These are phyloP conservation scores for Drosophila serrata DNA, from an alignment of 1,140 invertebrate genomes.

Conservation along the genomic window DNA sequence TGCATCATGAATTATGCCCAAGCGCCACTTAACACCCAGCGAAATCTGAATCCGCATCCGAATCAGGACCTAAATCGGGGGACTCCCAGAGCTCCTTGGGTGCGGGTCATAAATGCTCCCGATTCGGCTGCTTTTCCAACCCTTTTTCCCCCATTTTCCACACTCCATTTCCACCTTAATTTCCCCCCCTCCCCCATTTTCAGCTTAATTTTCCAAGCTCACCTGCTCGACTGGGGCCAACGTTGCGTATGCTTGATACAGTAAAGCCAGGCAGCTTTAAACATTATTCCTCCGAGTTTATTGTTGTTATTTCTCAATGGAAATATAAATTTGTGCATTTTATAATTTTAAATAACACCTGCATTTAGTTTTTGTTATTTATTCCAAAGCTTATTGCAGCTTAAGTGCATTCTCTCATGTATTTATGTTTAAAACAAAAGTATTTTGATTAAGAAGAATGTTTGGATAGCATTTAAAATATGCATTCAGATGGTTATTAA, in stretches of 20 bases:
- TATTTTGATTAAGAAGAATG: not conserved
- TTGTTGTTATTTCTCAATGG: not conserved
- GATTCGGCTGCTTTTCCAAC: not conserved
- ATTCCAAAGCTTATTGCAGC: not conserved
- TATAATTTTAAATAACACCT: not conserved
- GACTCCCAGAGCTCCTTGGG: conserved; percentile 11
- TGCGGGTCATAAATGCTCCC: conserved; percentile 62
- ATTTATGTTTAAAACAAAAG: not conserved
- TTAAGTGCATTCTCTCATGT: not conserved
- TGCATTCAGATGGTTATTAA: not conserved
- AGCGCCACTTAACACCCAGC: conserved; percentile 45
- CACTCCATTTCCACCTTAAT: not conserved
- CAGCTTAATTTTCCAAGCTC: conserved; percentile 16
- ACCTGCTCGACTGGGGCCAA: conserved; percentile 25
- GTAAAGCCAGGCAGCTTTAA: not conserved
- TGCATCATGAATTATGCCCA: conserved; percentile 54
- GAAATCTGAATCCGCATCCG: conserved; percentile 13
- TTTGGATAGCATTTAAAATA: not conserved
- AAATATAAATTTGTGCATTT: not conserved
- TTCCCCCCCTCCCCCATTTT: not conserved
- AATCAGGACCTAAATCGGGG: conserved; percentile 12
- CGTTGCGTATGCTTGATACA: conserved; percentile 52
- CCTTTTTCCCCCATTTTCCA: not conserved
- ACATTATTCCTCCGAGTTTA: not conserved
- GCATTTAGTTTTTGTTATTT: not conserved